These are phyloP conservation scores for Corvus hawaiiensis DNA, from an alignment of 2,113 vertebrate species.

Conservation along the genomic window DNA sequence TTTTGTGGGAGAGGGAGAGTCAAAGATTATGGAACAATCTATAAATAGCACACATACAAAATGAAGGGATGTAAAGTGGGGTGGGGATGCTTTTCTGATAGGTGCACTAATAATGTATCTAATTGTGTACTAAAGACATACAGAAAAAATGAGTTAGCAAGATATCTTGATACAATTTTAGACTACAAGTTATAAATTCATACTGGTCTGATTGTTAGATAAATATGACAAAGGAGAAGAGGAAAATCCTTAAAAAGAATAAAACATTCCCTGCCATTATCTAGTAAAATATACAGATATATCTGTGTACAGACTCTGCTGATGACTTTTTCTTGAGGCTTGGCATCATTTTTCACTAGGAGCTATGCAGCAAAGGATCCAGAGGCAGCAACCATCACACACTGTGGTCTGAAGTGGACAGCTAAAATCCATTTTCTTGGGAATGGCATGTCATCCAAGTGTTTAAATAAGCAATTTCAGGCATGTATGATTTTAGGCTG, in stretches of 20 bases:
- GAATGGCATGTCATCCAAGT: neutral
- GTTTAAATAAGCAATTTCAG: neutral
- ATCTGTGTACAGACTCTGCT: neutral
- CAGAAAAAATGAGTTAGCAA: neutral
- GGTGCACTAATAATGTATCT: neutral
- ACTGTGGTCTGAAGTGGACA: neutral
- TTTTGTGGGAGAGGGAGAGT: neutral
- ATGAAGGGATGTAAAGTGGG: neutral
- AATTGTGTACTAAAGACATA: neutral
- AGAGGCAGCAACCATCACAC: neutral
- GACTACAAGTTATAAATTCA: neutral
- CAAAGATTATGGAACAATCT: neutral
- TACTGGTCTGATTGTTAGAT: neutral
- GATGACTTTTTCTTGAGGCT: neutral
- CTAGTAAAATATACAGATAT: neutral
- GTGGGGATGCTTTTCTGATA: neutral
- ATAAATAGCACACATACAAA: neutral
- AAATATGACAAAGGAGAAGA: neutral
- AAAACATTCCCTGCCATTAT: neutral
- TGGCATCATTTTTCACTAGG: neutral
- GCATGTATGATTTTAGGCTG: neutral
- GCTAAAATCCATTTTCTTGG: neutral
- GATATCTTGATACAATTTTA: neutral
- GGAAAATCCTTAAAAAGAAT: neutral
- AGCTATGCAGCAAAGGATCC: neutral